Conservation (phyloP, 2,113 vertebrate genomes). For the Nematolebias whitei region DNA sequence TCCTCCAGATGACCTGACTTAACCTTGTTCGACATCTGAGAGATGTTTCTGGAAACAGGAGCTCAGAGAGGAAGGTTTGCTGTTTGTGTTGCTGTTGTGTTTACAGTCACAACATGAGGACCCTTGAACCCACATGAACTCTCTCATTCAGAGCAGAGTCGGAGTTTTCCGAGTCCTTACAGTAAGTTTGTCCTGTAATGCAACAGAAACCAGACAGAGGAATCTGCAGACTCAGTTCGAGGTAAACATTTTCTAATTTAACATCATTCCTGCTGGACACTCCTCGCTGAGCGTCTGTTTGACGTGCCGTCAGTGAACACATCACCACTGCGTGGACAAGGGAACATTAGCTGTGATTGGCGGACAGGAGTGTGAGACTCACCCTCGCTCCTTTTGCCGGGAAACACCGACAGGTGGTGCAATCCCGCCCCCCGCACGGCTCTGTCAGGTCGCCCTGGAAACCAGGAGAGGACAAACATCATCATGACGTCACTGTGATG, state of each 20-base stretch:
- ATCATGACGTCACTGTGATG: not conserved
- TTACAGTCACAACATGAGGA: not conserved
- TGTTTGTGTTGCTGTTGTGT: not conserved
- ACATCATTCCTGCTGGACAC: slow-evolving; percentile 24
- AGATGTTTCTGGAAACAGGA: slow-evolving; percentile 21
- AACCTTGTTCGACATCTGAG: no score
- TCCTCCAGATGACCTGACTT: no score
- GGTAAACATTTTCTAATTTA: no score
- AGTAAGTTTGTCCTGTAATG: not conserved
- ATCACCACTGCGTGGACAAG: slow-evolving; percentile 22
- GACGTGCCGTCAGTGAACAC: not conserved
- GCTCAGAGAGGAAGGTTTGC: not conserved
- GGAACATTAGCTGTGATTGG: slow-evolving; percentile 12
- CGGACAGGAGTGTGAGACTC: slow-evolving; percentile 45
- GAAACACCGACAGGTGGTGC: slow-evolving; percentile 82
- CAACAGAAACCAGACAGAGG: not conserved
- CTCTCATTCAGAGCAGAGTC: no score
- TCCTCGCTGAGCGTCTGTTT: slow-evolving; percentile 28
- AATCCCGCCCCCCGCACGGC: slow-evolving; percentile 82
- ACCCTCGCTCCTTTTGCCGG: slow-evolving; percentile 86
- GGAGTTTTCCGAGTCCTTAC: no score
- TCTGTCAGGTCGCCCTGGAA: slow-evolving; percentile 65
- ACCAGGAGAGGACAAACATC: slow-evolving; percentile 14
- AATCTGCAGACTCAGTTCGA: slow-evolving; percentile 41
- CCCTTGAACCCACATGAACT: not conserved